Percentiles rank a stretch among this genome's conserved stretches.
Evolutionary conservation across 2,888 invertebrate genomes (phyloP).

Genomic region (Empis livida): DNA sequence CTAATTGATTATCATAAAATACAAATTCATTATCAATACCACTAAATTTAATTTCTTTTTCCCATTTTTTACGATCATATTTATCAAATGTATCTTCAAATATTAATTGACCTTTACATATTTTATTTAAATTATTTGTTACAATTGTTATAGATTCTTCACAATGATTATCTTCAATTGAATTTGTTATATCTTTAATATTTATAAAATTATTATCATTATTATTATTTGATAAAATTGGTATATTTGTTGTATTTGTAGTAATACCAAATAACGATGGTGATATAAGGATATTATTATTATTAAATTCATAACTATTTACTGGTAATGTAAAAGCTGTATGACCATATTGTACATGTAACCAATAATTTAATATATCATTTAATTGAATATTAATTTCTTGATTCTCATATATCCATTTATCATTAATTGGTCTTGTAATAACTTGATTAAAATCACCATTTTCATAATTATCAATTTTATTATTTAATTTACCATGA

Average conservation of each 20-base stretch:
- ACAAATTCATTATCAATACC: constrained; percentile 37
- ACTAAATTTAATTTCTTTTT: constrained; percentile 41
- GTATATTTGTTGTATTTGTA: background rate
- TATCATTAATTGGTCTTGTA: constrained; percentile 31
- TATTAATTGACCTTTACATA: constrained; percentile 40
- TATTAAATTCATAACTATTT: constrained; percentile 2
- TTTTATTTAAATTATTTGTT: constrained; percentile 11
- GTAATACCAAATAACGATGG: background rate
- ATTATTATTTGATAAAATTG: background rate
- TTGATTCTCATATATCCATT: constrained; percentile 41
- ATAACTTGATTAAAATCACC: constrained; percentile 44
- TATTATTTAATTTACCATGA: constrained; percentile 49
- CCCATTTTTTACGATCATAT: constrained; percentile 40
- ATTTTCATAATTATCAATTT: constrained; percentile 36
- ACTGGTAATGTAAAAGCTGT: constrained; percentile 32
- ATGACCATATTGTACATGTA: constrained; percentile 42
- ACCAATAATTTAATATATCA: constrained; percentile 48
- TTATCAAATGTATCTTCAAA: constrained; percentile 49
- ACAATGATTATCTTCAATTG: constrained; percentile 4
- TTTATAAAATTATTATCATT: background rate
- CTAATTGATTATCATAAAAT: constrained; percentile 29
- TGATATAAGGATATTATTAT: too few relatives aligned
- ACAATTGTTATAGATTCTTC: background rate
- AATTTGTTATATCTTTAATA: constrained; percentile 1
- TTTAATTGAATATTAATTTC: constrained; percentile 36